Conservation (phyloP, 1,140 invertebrate species). For the Euwallacea fornicatus region DNA sequence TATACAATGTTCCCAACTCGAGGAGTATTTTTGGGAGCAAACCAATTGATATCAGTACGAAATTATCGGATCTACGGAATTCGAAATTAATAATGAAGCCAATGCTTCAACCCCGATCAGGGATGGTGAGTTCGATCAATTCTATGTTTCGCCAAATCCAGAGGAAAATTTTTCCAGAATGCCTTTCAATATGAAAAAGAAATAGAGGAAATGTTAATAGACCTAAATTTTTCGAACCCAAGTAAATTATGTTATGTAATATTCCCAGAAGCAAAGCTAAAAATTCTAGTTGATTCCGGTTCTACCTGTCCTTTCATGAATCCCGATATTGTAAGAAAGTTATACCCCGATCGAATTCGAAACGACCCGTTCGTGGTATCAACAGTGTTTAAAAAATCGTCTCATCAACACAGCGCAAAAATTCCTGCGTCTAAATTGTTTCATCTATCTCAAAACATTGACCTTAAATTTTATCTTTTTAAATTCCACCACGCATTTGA, state of each 20-base stretch:
- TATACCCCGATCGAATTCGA: constrained; percentile 8
- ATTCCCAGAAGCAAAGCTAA: constrained; percentile 19
- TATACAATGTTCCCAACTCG: neutral
- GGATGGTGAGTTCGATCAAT: too few relatives aligned
- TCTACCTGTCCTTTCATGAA: constrained; percentile 24
- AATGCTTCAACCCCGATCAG: too few relatives aligned
- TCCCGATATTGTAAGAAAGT: constrained; percentile 17
- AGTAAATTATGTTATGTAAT: neutral
- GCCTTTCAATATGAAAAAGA: neutral
- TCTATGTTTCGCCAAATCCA: neutral
- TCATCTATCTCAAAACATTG: neutral
- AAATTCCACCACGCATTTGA: constrained; percentile 26
- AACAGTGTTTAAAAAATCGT: constrained; percentile 32
- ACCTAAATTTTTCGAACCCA: neutral
- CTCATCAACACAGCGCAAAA: constrained; percentile 18
- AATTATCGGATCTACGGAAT: too few relatives aligned
- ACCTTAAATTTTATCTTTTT: constrained; percentile 29
- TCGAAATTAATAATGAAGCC: too few relatives aligned
- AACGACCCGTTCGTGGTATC: constrained; percentile 25
- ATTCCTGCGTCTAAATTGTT: constrained; percentile 14
- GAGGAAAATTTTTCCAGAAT: neutral
- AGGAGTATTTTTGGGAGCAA: neutral
- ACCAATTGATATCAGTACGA: neutral
- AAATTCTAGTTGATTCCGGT: constrained; percentile 27
- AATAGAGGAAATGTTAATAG: neutral